Percentiles rank a stretch among this genome's conserved stretches.
Conservation (phyloP, 2,113 vertebrate species). For the Falcunculus frontatus region DNA sequence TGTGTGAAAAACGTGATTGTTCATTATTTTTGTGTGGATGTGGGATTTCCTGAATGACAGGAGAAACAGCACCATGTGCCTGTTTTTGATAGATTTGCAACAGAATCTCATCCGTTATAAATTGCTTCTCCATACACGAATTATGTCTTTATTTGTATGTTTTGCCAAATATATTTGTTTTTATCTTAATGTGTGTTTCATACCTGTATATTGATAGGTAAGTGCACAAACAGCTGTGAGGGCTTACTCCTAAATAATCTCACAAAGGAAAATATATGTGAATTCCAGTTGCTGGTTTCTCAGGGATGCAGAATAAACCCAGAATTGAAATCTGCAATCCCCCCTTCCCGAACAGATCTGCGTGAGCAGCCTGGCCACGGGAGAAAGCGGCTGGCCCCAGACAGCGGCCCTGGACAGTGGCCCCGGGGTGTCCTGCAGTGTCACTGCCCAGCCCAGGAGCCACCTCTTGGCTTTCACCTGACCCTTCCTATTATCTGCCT, state of each 20-base stretch:
- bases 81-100: not conserved
- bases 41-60: not conserved
- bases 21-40: not conserved
- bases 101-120: not conserved
- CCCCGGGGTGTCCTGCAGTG: not conserved
- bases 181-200: not conserved
- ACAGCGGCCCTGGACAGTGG: not conserved
- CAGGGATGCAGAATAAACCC: not conserved
- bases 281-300: not conserved
- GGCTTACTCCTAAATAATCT: not conserved
- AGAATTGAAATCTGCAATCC: not conserved
- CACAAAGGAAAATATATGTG: not conserved
- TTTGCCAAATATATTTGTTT: not conserved
- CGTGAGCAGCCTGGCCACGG: not conserved
- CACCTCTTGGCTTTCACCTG: constrained; percentile 39
- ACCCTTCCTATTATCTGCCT: constrained; percentile 49
- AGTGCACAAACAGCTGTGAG: not conserved
- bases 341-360: accelerated
- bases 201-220: not conserved
- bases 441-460: constrained; percentile 7
- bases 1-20: not conserved
- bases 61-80: not conserved
- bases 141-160: not conserved
- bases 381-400: not conserved
- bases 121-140: not conserved